Evolutionary conservation across 1,140 invertebrate genomes (phyloP), one percentile per base, ranked within the genome.

Genomic region (Microplitis demolitor): DNA sequence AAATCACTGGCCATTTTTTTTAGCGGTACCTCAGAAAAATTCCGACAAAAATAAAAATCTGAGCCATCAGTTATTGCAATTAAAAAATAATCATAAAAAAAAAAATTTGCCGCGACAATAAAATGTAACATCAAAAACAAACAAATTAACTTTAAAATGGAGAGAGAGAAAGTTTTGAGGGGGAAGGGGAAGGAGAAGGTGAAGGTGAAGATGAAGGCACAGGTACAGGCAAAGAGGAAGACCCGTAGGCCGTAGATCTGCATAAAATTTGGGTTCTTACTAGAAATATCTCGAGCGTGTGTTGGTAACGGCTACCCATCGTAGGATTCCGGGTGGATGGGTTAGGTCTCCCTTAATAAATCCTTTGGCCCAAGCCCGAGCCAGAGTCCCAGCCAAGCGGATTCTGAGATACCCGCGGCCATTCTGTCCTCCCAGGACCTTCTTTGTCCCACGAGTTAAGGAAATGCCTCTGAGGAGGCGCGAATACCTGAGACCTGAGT

Each of bases 281-380:
- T 39, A 13, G 53, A 54, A 39, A 61, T 70, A 66, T 63, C 54
- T 37, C 61, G 39, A 51, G 60, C 56, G 66, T 64, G 39, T 39
- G 39, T 68, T 11, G 16, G 14, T 60, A 71, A 63, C 69, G 67
- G 61, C 66, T 60, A 66, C 66, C 51, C 53, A 60, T 72, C n/a
- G 35, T 68, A 14, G 69, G 24, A 68, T 74, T 71, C 67, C 67
- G 13, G 35, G 54, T 66, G 54, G 67, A 64, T 72, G 64, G 70
- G 73, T 76, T 24, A 24, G 24, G 77, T 79, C 77, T 24, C 76
- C 72, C 78, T 80, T 79, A 82, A 83, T 83, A 78, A 83, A 80
- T 82, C 75, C 73, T 77, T 61, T 54, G 64, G 70, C 39, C 34
- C 45, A 11, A 11, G 39, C 6, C 31, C 0, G 24, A 24, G 24